These are phyloP conservation scores for Brenthis hecate DNA, from an alignment of 2,888 invertebrate species.

Conservation along the genomic window DNA sequence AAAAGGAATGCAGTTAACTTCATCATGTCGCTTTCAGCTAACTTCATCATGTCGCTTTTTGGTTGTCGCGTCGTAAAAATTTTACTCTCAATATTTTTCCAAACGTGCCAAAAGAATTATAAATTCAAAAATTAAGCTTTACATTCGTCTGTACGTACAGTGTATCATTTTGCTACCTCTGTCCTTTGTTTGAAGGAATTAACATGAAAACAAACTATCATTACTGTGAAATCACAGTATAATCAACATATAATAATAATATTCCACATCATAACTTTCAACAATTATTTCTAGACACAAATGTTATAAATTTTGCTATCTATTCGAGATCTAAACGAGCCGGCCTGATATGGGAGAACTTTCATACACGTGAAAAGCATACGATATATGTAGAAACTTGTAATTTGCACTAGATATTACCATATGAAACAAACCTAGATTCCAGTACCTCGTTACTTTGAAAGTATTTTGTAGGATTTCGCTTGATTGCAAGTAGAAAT, in stretches of 20 bases:
- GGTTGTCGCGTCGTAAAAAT: too few species aligned
- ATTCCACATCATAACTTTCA: constrained; percentile 22
- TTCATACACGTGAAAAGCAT: constrained; percentile 35
- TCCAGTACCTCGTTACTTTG: constrained; percentile 13
- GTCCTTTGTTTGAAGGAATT: too few species aligned
- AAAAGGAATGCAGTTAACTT: too few species aligned
- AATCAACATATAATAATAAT: constrained; percentile 7
- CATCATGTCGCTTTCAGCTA: too few species aligned
- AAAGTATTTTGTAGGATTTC: constrained; percentile 8
- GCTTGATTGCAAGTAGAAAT: background rate
- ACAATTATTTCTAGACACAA: constrained; percentile 23
- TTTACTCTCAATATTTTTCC: too few species aligned
- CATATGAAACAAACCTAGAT: constrained; percentile 23
- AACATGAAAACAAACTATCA: too few species aligned
- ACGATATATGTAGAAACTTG: constrained; percentile 31
- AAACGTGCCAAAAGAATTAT: too few species aligned
- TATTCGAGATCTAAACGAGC: constrained; percentile 24
- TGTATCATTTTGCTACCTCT: too few species aligned
- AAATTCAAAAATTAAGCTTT: too few species aligned
- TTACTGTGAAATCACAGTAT: background rate
- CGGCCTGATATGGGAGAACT: constrained; percentile 32
- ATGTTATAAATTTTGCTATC: constrained; percentile 25
- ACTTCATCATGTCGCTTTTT: too few species aligned
- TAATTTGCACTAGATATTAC: constrained; percentile 34
- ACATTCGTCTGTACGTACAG: too few species aligned